phyloP scores from a whole-genome alignment of 2,113 vertebrate species.

The Chaetodon auriga region DNA sequence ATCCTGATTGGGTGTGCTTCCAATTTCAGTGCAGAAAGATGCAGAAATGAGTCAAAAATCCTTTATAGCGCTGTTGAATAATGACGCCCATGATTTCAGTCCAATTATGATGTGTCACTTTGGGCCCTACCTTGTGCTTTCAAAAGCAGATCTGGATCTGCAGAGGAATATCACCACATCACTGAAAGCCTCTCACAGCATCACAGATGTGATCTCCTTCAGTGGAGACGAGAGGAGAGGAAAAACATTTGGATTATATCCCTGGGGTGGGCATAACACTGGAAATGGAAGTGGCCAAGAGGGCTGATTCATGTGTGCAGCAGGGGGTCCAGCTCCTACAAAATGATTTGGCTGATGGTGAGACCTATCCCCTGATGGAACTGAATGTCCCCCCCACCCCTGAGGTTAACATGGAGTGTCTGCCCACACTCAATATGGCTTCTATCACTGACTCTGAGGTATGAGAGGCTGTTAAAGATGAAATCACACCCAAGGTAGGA shows the following conservation, averaged over 20 bases:
- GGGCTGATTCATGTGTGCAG: conserved; percentile 27
- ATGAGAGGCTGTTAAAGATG: conserved; percentile 28
- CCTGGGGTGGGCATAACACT: conserved; percentile 28
- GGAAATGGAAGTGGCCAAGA: conserved; percentile 38
- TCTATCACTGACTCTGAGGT: conserved; percentile 14
- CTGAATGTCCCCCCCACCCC: neutral
- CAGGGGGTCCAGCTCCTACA: conserved; percentile 12
- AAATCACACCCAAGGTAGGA: conserved; percentile 23
- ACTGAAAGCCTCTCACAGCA: conserved; percentile 26
- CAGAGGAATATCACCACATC: conserved; percentile 2
- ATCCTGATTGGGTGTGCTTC: conserved; percentile 18
- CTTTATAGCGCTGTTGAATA: neutral
- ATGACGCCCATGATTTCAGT: neutral
- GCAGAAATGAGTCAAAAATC: conserved; percentile 6
- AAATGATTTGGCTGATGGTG: conserved; percentile 20
- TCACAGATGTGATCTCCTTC: conserved; percentile 11
- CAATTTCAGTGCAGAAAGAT: neutral
- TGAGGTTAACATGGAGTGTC: conserved; percentile 46
- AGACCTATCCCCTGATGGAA: conserved; percentile 39
- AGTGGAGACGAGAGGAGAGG: conserved; percentile 17
- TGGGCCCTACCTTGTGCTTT: conserved; percentile 2
- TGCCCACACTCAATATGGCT: conserved; percentile 15
- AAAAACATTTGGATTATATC: conserved; percentile 43
- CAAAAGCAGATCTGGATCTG: conserved; percentile 20
- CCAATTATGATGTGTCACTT: conserved; percentile 14